Percentiles rank a stretch among this genome's conserved stretches.
Conservation (phyloP, 92 coral and sea anemone genomes). For the Palythoa caribaeorum region DNA sequence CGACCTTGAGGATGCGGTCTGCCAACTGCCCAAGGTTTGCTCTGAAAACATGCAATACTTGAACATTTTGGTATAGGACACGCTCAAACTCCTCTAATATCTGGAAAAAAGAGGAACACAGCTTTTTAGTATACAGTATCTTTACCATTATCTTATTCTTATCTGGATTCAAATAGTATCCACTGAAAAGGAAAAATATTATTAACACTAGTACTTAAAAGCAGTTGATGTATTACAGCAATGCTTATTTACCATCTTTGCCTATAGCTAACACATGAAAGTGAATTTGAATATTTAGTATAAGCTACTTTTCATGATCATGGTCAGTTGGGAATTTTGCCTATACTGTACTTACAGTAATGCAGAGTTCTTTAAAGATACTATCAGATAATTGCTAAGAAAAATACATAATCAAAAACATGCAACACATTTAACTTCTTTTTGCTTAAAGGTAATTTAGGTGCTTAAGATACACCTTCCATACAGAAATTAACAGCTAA, state of each 20-base stretch:
- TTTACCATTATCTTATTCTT: neutral
- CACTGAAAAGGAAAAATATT: neutral
- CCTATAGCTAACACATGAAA: neutral
- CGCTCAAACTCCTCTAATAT: slow-evolving; percentile 24
- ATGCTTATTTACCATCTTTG: neutral
- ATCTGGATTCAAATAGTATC: neutral
- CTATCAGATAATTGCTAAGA: no score
- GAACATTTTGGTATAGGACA: neutral
- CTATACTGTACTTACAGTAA: no score
- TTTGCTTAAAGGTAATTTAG: neutral
- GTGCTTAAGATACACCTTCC: neutral
- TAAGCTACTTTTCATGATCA: neutral
- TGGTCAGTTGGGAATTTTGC: neutral
- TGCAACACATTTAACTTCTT: neutral
- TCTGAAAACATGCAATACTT: neutral
- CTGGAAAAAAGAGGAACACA: slow-evolving; percentile 8
- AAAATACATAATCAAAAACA: no score
- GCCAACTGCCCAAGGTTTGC: slow-evolving; percentile 16
- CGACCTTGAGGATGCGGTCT: neutral
- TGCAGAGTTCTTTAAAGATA: no score
- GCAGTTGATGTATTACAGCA: neutral
- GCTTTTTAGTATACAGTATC: neutral
- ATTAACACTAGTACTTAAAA: neutral
- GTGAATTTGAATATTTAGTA: neutral
- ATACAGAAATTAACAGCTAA: neutral